These are phyloP conservation scores for Micromys minutus DNA, from an alignment of 2,113 vertebrate species.

Conservation along the genomic window DNA sequence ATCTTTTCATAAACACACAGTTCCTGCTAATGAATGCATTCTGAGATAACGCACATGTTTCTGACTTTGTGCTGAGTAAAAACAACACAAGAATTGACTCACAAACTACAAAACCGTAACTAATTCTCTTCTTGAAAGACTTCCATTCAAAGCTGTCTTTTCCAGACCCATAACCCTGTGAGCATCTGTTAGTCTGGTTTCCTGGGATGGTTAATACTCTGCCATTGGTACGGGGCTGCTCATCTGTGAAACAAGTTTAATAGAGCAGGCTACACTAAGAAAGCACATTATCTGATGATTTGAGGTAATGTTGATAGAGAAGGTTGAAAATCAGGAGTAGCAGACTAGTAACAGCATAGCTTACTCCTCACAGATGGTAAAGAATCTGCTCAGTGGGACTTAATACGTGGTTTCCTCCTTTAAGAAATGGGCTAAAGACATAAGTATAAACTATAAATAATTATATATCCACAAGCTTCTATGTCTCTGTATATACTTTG, in stretches of 20 bases:
- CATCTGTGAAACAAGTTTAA: background rate
- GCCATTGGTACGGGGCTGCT: rapidly evolving
- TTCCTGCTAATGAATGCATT: background rate
- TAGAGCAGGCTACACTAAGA: background rate
- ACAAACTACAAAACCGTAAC: background rate
- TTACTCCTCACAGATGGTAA: background rate
- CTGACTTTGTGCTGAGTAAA: background rate
- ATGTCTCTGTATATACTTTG: background rate
- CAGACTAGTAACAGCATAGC: background rate
- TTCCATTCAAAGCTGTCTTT: background rate
- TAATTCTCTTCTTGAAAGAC: background rate
- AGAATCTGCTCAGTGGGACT: background rate
- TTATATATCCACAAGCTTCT: background rate
- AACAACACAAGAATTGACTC: background rate
- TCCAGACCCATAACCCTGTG: too few species aligned
- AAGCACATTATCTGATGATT: background rate
- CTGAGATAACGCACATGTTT: background rate
- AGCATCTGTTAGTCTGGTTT: background rate
- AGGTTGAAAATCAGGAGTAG: background rate
- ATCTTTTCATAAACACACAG: too few species aligned
- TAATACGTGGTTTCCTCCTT: background rate
- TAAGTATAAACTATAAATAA: background rate
- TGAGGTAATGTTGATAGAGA: background rate
- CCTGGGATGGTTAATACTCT: background rate
- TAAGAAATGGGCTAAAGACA: background rate